Conservation (phyloP, 2,113 vertebrate species). For the Chroicocephalus ridibundus region DNA sequence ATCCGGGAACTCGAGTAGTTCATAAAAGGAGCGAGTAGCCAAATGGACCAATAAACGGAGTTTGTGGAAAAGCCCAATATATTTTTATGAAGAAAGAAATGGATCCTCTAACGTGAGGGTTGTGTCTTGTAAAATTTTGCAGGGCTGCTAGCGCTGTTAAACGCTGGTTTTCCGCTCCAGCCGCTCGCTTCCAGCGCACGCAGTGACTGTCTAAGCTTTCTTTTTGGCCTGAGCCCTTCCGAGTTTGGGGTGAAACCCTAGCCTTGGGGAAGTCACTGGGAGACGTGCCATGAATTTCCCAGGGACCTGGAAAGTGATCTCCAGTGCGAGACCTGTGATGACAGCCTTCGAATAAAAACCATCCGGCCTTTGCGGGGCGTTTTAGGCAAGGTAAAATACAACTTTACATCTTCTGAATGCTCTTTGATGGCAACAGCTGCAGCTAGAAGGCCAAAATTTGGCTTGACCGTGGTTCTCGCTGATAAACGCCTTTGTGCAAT, state of each 20-base stretch:
- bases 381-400: not conserved
- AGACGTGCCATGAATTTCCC: not conserved
- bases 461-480: fast-evolving
- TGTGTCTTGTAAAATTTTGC: conserved; percentile 60
- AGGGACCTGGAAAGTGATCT: not conserved
- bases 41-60: conserved; percentile 59
- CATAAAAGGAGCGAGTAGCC: conserved; percentile 49
- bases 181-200: fast-evolving
- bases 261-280: not conserved
- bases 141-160: conserved; percentile 13
- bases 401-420: not conserved
- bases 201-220: not conserved
- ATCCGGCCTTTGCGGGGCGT: not conserved
- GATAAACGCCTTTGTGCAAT: not conserved
- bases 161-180: not conserved
- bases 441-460: not conserved
- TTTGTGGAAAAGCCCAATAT: conserved; percentile 44
- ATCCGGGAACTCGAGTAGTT: conserved; percentile 22
- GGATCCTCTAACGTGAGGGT: conserved; percentile 29
- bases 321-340: not conserved
- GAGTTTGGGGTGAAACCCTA: not conserved
- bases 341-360: not conserved
- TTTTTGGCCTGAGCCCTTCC: not conserved
- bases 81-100: conserved; percentile 62
- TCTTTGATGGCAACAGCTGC: not conserved